phyloP scores from a whole-genome alignment of 2,888 invertebrate genomes.

The Callyntrura sp. region DNA sequence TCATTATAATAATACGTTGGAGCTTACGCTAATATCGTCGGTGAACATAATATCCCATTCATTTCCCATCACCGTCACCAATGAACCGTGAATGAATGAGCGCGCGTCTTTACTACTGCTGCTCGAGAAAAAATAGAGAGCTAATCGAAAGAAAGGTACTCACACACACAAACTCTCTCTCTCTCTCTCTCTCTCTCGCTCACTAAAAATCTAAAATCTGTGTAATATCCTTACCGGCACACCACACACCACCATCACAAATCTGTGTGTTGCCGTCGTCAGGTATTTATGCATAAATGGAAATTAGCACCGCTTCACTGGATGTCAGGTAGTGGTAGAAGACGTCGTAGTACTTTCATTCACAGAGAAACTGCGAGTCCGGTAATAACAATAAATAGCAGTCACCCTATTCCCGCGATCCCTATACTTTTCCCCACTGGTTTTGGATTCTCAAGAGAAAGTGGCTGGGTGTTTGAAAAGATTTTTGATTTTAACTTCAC shows the following conservation, averaged over 20 bases:
- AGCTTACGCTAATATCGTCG: conserved; percentile 35
- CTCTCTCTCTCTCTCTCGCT: too few relatives aligned
- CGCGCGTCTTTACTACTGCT: neutral
- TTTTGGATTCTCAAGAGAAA: neutral
- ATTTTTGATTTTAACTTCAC: conserved; percentile 9
- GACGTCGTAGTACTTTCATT: conserved; percentile 3
- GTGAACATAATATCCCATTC: conserved; percentile 59
- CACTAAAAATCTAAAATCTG: neutral
- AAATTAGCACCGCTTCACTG: conserved; percentile 29
- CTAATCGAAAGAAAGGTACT: neutral
- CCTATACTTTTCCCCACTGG: neutral
- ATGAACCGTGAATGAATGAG: conserved; percentile 62
- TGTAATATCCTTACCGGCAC: too few relatives aligned
- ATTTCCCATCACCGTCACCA: conserved; percentile 65
- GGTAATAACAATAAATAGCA: conserved; percentile 27
- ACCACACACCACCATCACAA: too few relatives aligned
- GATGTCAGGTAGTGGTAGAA: neutral
- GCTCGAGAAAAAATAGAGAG: neutral
- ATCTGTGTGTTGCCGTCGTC: too few relatives aligned
- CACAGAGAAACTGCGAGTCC: neutral
- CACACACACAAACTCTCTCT: neutral
- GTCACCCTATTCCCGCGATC: neutral
- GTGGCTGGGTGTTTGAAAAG: neutral
- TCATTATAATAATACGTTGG: conserved; percentile 40
- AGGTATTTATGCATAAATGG: conserved; percentile 34